A percentile compares a stretch with the other conserved stretches of the same genome.
Evolutionary conservation across 2,113 vertebrate species (phyloP).

Genomic region (Carollia perspicillata): DNA sequence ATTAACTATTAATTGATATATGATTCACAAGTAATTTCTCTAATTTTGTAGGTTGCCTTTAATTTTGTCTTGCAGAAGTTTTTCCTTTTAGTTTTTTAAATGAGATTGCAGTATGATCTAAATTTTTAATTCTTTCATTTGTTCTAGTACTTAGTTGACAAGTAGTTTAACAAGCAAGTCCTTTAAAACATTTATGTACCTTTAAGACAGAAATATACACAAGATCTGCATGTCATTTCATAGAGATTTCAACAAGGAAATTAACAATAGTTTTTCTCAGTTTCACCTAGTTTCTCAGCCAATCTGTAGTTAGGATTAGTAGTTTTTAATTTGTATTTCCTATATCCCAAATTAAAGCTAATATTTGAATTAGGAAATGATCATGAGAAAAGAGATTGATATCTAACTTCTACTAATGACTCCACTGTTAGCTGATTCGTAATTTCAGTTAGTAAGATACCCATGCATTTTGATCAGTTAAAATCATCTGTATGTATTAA

Average conservation of each 20-base stretch:
- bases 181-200: not conserved
- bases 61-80: not conserved
- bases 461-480: constrained; percentile 17
- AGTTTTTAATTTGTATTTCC: constrained; percentile 39
- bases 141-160: not conserved
- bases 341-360: constrained; percentile 41
- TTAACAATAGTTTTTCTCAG: not conserved
- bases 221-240: not conserved
- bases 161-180: not conserved
- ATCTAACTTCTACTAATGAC: constrained; percentile 52
- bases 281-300: no score
- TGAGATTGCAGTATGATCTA: not conserved
- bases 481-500: constrained; percentile 33
- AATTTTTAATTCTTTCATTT: not conserved
- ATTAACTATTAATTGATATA: not conserved
- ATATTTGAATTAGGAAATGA: constrained; percentile 51
- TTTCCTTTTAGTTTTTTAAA: constrained; percentile 3
- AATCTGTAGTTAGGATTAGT: constrained; percentile 22
- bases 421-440: constrained; percentile 24
- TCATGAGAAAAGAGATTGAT: not conserved
- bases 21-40: not conserved
- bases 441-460: not conserved
- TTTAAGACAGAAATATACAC: not conserved
- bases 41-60: not conserved
- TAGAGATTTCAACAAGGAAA: constrained; percentile 25